Evolutionary conservation across 2,888 invertebrate species (phyloP).

Genomic region (Lordiphosa andalusiaca): DNA sequence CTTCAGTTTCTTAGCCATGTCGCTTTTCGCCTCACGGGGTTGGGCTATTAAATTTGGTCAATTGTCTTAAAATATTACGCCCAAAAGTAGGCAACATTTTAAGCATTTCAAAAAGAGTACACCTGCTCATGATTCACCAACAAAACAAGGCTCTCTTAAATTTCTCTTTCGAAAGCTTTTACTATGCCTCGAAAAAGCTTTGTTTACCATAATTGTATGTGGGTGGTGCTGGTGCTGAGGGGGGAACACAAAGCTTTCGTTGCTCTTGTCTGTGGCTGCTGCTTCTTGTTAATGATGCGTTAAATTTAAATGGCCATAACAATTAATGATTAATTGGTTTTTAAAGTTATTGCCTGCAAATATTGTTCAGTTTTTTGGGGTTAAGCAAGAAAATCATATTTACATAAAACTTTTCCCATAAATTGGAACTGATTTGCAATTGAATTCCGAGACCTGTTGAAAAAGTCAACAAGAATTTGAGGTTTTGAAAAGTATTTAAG

Average conservation of each 20-base stretch:
- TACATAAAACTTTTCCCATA: too few relatives aligned
- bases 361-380: too few relatives aligned
- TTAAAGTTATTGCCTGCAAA: slow-evolving; percentile 60
- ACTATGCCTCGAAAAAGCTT: slow-evolving; percentile 31
- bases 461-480: too few relatives aligned
- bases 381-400: too few relatives aligned
- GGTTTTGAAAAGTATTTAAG: too few relatives aligned
- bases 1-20: too few relatives aligned
- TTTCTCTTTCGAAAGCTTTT: slow-evolving; percentile 57
- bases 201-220: slow-evolving; percentile 33
- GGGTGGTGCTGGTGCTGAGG: neutral
- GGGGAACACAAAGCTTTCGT: slow-evolving; percentile 30
- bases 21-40: slow-evolving; percentile 18
- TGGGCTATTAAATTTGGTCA: slow-evolving; percentile 64
- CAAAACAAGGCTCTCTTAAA: slow-evolving; percentile 6
- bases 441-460: too few relatives aligned
- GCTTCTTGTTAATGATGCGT: slow-evolving; percentile 67
- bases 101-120: slow-evolving; percentile 6
- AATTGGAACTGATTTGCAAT: too few relatives aligned
- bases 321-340: slow-evolving; percentile 70
- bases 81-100: slow-evolving; percentile 51
- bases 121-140: slow-evolving; percentile 35
- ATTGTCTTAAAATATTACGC: slow-evolving; percentile 34
- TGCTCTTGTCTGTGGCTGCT: slow-evolving; percentile 25
- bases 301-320: slow-evolving; percentile 73